Conservation (phyloP, 2,797 vertebrate genomes). For the Acipenser ruthenus region DNA sequence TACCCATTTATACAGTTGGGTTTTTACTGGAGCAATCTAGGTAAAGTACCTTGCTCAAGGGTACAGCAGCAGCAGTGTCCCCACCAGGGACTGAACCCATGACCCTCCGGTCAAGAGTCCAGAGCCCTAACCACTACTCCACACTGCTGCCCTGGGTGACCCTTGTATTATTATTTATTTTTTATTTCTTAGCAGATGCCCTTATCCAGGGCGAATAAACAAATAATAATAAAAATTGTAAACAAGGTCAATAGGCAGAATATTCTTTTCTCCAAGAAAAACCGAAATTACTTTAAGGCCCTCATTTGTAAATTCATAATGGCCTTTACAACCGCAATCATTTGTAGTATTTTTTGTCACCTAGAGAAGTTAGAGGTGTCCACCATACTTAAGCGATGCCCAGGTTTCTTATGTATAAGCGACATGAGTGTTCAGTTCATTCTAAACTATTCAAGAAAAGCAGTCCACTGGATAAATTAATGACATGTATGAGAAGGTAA, state of each 20-base stretch:
- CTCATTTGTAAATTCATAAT: background rate
- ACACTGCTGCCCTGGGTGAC: too few relatives aligned
- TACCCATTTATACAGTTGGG: too few relatives aligned
- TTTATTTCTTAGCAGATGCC: too few relatives aligned
- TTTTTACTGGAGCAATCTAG: too few relatives aligned
- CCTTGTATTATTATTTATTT: too few relatives aligned
- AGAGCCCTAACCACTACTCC: too few relatives aligned
- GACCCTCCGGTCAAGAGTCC: too few relatives aligned
- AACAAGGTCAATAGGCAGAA: background rate
- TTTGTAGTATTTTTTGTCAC: background rate
- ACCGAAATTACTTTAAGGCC: background rate
- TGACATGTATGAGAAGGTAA: background rate
- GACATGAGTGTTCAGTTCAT: background rate
- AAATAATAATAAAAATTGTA: too few relatives aligned
- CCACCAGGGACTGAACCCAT: too few relatives aligned
- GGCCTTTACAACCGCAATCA: background rate
- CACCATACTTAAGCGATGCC: background rate
- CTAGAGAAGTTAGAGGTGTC: background rate
- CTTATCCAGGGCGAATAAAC: too few relatives aligned
- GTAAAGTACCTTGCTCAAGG: too few relatives aligned
- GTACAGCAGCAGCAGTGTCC: too few relatives aligned
- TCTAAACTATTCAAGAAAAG: background rate
- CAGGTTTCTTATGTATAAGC: background rate
- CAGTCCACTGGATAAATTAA: constrained; percentile 2
- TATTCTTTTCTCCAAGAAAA: background rate